Evolutionary conservation across 1,140 invertebrate genomes (phyloP), one percentile per base, ranked within the genome.

Genomic region (Coenobita brevimanus): DNA sequence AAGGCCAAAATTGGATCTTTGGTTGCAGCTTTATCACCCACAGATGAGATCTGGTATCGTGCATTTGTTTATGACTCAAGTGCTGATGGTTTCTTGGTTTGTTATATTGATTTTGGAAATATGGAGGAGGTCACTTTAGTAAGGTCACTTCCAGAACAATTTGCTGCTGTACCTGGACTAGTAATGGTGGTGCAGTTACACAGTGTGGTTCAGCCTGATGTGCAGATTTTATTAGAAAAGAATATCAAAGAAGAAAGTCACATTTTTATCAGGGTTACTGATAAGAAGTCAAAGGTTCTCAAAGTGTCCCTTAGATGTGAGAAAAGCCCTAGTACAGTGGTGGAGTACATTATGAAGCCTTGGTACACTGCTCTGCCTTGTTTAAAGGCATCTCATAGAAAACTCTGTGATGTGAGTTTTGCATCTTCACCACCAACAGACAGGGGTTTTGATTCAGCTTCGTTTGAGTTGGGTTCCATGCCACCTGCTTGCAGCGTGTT

Each of bases 81-180:
- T 6, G n/a, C 27, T 21, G 67, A 8, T 17, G 27, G 38, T 21
- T 71, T 27, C 30, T 27, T 6, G 27, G 67, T 71, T 30, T 71
- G 67, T 33, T 38, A 71, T 71, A 33, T 71, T 71, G 67, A 71
- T 33, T 71, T 71, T 71, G 67, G 67, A 27, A 38, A 71, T 33
- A 38, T 71, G 27, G 67, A 71, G 8, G 38, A 71, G 24, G 67
- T 71, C 17, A 38, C 27, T 1, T 4, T 33, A 33, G 67, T 71
- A 0, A 71, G 33, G 38, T 3, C 67, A 33, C 24, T 71, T 30
- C 67, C 67, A 17, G 27, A 30, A 33, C n/a, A 30, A 21, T 71
- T 71, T 30, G 33, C 1, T 17, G 67, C n/a, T 71, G 27, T 71
- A 4, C 67, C 67, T 15, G 67, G 67, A 3, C 27, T n/a, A 17